Conservation (phyloP, 30 jellyfish, hydroid and myxozoan genomes). For the Hydra vulgaris region DNA sequence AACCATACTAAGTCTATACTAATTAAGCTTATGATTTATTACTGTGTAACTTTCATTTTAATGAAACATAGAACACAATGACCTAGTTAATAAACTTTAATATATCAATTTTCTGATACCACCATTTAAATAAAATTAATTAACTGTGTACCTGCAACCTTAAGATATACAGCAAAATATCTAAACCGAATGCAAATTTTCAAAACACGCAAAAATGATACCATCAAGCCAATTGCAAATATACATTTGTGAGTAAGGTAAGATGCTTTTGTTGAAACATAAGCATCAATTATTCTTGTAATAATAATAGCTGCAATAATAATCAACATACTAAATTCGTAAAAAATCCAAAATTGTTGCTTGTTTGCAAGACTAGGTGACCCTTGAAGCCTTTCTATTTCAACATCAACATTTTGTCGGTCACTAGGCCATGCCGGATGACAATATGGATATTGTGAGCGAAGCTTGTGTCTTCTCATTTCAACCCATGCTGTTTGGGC, state of each 20-base stretch:
- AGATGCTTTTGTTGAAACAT: background rate
- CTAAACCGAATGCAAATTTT: conserved; percentile 27
- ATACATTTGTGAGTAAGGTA: conserved; percentile 22
- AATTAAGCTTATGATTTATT: too few relatives aligned
- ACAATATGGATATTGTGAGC: conserved; percentile 17
- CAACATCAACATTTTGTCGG: conserved; percentile 46
- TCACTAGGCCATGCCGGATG: conserved; percentile 49
- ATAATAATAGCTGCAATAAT: conserved; percentile 14
- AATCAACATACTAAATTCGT: conserved; percentile 11
- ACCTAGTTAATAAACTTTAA: too few relatives aligned
- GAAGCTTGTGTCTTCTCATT: conserved; percentile 22
- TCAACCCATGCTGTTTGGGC: conserved; percentile 29
- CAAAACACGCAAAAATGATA: conserved; percentile 18
- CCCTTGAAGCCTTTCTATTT: conserved; percentile 8
- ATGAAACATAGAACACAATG: too few relatives aligned
- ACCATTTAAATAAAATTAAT: background rate
- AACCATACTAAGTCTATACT: too few relatives aligned
- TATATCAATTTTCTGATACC: too few relatives aligned
- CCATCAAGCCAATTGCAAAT: conserved; percentile 16
- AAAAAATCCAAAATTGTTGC: conserved; percentile 20
- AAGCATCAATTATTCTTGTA: conserved; percentile 11
- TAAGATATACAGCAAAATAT: conserved; percentile 16
- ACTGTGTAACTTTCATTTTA: too few relatives aligned
- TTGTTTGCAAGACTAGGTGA: conserved; percentile 18
- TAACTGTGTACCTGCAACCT: conserved; percentile 5